These are phyloP conservation scores for Listrodromus nycthemerus DNA, from an alignment of 2,888 invertebrate species.

Conservation along the genomic window DNA sequence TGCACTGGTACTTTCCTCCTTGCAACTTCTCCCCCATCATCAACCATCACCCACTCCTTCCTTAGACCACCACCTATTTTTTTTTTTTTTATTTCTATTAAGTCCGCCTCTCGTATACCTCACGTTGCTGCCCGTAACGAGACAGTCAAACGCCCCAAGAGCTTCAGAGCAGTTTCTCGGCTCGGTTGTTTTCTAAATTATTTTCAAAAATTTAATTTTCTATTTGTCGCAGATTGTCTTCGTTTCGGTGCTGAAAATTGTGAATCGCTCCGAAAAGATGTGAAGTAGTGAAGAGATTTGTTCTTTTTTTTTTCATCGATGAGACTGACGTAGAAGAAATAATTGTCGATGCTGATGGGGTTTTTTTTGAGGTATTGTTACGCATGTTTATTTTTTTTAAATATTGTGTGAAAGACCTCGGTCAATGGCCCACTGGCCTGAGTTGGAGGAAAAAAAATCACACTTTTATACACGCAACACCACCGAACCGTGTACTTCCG, in stretches of 20 bases:
- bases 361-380: background rate
- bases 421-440: too few species aligned
- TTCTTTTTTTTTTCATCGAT: too few species aligned
- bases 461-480: too few species aligned
- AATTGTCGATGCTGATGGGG: background rate
- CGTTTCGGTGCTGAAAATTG: background rate
- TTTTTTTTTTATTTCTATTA: background rate
- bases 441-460: too few species aligned
- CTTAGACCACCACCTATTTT: conserved; percentile 44
- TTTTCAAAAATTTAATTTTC: background rate
- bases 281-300: background rate
- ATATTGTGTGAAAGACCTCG: too few species aligned
- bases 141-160: conserved; percentile 47
- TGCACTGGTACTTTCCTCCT: conserved; percentile 31
- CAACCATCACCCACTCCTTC: conserved; percentile 42
- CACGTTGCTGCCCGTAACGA: conserved; percentile 73
- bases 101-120: conserved; percentile 57
- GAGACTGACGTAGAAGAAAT: background rate
- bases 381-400: background rate
- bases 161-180: background rate
- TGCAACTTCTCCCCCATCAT: conserved; percentile 4
- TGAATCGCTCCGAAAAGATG: background rate
- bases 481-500: too few species aligned
- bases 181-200: too few species aligned
- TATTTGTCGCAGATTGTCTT: background rate